Conservation (phyloP, 2,113 vertebrate species). For the Addax nasomaculatus region DNA sequence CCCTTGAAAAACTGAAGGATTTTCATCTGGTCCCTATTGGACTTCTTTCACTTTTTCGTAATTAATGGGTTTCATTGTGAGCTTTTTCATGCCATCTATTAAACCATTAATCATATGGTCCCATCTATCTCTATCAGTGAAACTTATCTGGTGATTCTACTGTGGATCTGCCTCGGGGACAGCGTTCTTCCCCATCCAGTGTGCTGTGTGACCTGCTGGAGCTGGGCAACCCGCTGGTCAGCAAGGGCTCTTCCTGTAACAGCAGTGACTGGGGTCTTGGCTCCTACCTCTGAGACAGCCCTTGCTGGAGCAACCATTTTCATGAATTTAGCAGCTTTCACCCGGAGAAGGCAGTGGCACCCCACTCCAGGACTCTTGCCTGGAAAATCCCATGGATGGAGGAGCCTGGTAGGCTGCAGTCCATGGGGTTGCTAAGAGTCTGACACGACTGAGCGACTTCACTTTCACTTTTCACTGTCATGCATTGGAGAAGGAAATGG, state of each 20-base stretch:
- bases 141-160: not conserved
- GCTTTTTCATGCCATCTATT: not conserved
- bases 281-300: not conserved
- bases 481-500: too few relatives aligned
- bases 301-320: not conserved
- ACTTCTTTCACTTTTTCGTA: not conserved
- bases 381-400: too few relatives aligned
- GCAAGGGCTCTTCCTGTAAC: not conserved
- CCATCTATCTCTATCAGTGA: not conserved
- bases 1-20: not conserved
- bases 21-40: not conserved
- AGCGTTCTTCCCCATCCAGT: not conserved
- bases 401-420: too few relatives aligned
- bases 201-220: not conserved
- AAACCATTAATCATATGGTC: not conserved
- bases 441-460: too few relatives aligned
- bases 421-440: too few relatives aligned
- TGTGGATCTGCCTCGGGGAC: not conserved
- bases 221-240: not conserved
- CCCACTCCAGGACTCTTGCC: too few relatives aligned
- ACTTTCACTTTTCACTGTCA: too few relatives aligned
- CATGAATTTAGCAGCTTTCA: not conserved
- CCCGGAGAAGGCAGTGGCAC: not conserved
- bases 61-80: not conserved
- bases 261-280: not conserved